Evolutionary conservation across 2,113 vertebrate genomes (phyloP).

Genomic region (Marmota flaviventris): DNA sequence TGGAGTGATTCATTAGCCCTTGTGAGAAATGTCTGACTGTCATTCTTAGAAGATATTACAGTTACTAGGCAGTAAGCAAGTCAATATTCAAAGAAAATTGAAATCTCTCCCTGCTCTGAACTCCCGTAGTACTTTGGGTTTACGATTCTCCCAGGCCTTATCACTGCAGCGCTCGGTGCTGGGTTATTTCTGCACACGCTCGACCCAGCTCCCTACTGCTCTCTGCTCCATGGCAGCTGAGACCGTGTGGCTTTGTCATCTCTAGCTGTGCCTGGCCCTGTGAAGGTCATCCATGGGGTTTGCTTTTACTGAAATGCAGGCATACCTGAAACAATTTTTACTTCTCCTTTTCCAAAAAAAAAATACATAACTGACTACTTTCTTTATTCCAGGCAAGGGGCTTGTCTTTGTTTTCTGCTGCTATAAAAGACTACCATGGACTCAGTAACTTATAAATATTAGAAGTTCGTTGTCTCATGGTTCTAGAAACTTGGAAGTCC

Average conservation of each 20-base stretch:
- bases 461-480: background rate
- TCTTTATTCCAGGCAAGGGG: background rate
- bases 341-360: constrained; percentile 28
- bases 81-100: constrained; percentile 74
- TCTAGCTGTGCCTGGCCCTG: background rate
- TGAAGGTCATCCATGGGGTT: background rate
- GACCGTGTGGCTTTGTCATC: background rate
- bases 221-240: background rate
- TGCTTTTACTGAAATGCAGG: constrained; percentile 36
- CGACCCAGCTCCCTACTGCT: background rate
- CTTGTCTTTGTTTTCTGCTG: background rate
- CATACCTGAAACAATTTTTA: constrained; percentile 43
- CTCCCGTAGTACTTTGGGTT: background rate
- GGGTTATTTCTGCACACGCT: background rate
- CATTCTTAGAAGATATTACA: constrained; percentile 69
- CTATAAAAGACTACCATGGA: background rate
- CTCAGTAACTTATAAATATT: background rate
- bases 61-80: constrained; percentile 56
- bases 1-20: constrained; percentile 77
- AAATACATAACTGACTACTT: background rate
- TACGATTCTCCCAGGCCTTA: background rate
- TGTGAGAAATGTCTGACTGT: constrained; percentile 66
- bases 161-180: background rate
- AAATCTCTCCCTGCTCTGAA: constrained; percentile 64
- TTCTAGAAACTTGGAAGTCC: background rate